Evolutionary conservation across 35 echinoderm and acorn worm species (phyloP), one percentile per base, ranked within the genome.

Genomic region (Eucidaris tribuloides): DNA sequence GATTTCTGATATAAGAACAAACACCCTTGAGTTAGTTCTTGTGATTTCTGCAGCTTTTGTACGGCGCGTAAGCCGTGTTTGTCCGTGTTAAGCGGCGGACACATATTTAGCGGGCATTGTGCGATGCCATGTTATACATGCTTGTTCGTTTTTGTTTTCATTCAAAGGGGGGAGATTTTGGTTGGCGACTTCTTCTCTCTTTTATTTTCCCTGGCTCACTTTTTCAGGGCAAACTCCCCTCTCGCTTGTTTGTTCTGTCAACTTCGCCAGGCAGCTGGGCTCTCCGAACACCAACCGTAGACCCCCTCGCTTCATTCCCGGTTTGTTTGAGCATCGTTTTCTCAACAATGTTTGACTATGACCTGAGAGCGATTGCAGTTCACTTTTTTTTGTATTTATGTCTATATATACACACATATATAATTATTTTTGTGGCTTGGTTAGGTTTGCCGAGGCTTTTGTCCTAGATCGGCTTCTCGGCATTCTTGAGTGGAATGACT

Each of bases 221-320:
- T 40, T 43, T 74, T 33, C 35, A 74, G 68, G 68, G 68, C 68
- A 74, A 74, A 74, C 68, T 74, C 68, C 68, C 68, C n/a, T 74
- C 68, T 44, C 68, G 13, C 68, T 44, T 74, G 68, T 74, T 74
- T 74, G 68, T 74, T 74, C 68, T 74, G 68, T 74, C 68, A 74
- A 74, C 68, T 44, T 74, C 44, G 68, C 35, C 68, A 7, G 68
- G 68, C 68, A 74, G 68, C 68, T 74, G 68, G 34, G 68, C 44
- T n/a, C 35, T 18, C 68, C n/a, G 34, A 25, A 6, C 7, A 24
- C 22, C 35, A 41, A 33, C 41, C 68, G 14, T 1, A 42, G 44
- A 33, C 15, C 37, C 38, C 68, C 68, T 40, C 29, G 38, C 28
- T 40, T 36, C 68, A n/a, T 32, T 44, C 65, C 33, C 65, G 2